phyloP scores from a whole-genome alignment of 2,888 invertebrate genomes.

The Halocaridina rubra region DNA sequence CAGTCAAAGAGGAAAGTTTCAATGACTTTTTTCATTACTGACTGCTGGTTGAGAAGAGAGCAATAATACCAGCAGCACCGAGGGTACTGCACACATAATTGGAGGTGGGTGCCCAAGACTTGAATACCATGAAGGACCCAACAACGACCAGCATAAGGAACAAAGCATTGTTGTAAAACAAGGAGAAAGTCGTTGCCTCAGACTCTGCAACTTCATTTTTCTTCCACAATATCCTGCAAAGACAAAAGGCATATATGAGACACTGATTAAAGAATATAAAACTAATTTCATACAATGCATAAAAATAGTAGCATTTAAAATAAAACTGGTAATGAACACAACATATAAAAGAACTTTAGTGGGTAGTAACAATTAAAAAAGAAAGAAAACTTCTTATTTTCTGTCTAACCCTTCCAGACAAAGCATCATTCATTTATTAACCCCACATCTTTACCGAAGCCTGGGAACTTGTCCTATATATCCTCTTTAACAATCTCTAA shows the following conservation, averaged over 20 bases:
- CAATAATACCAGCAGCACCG: constrained; percentile 88
- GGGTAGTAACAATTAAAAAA: background rate
- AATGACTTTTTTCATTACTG: too few species aligned
- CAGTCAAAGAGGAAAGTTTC: too few species aligned
- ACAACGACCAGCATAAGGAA: constrained; percentile 94
- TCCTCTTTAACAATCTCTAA: too few species aligned
- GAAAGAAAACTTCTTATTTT: background rate
- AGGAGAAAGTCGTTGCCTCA: constrained; percentile 97
- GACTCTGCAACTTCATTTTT: constrained; percentile 99
- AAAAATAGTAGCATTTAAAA: too few species aligned
- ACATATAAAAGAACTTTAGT: background rate
- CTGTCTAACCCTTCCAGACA: too few species aligned
- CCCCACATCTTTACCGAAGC: too few species aligned
- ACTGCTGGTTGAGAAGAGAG: constrained; percentile 93
- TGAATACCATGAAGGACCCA: constrained; percentile 90
- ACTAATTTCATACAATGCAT: too few species aligned
- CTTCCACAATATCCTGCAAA: constrained; percentile 92
- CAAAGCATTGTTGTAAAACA: constrained; percentile 98
- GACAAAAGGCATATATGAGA: too few species aligned
- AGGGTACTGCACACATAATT: constrained; percentile 95
- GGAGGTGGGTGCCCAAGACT: constrained; percentile 60
- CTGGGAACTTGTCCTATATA: too few species aligned
- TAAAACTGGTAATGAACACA: too few species aligned
- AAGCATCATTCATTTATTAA: too few species aligned
- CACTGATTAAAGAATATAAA: too few species aligned